Evolutionary conservation across 2,797 vertebrate genomes (phyloP).

Genomic region (Phoebastria nigripes): DNA sequence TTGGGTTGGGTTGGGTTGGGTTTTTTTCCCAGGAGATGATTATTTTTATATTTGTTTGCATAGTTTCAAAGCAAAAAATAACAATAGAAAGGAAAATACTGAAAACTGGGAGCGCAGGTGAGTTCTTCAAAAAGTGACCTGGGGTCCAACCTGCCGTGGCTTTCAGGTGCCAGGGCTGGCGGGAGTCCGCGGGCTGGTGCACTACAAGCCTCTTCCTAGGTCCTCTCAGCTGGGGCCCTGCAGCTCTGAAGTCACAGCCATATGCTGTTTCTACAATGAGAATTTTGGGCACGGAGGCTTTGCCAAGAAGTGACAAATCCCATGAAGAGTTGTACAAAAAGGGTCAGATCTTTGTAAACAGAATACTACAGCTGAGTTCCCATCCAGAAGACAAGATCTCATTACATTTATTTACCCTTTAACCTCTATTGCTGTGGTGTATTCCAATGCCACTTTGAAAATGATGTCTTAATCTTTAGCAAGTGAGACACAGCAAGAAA

Average conservation of each 20-base stretch:
- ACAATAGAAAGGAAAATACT: not conserved
- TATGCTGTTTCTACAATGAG: not conserved
- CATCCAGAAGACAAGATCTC: not conserved
- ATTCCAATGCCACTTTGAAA: not conserved
- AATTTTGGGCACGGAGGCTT: not conserved
- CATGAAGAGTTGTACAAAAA: not conserved
- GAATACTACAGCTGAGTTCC: not conserved
- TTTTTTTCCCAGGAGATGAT: too few species aligned
- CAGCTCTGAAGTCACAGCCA: not conserved
- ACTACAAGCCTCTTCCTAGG: accelerated
- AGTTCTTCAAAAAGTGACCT: too few species aligned
- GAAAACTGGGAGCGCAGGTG: not conserved
- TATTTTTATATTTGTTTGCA: too few species aligned
- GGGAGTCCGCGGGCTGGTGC: accelerated
- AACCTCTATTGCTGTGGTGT: not conserved
- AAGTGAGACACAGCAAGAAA: not conserved
- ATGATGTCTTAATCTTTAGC: not conserved
- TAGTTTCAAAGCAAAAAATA: not conserved
- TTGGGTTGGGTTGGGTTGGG: too few species aligned
- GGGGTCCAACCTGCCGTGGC: accelerated
- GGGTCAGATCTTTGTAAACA: not conserved
- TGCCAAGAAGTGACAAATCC: not conserved
- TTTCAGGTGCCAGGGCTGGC: not conserved
- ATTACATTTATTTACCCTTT: not conserved
- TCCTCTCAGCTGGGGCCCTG: too few species aligned